Evolutionary conservation across 1,140 invertebrate species (phyloP).

Genomic region (Aphelenchoides avenae): DNA sequence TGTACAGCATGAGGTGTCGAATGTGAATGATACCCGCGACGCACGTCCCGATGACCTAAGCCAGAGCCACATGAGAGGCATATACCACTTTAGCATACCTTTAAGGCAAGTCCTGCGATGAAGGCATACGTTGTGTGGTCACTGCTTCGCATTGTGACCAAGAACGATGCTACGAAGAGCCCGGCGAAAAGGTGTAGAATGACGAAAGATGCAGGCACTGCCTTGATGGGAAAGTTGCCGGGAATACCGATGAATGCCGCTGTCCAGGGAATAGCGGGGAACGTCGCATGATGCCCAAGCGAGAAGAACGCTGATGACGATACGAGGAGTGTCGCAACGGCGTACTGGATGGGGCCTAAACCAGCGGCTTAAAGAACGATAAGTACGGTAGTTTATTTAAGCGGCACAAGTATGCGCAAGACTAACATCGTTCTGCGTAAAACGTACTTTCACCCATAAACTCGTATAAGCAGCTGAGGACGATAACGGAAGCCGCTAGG

Average conservation of each 20-base stretch:
- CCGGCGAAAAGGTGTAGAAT: slow-evolving; percentile 30
- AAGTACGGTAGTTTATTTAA: slow-evolving; percentile 1
- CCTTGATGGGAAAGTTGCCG: slow-evolving; percentile 31
- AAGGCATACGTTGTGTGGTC: slow-evolving; percentile 7
- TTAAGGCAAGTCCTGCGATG: background rate
- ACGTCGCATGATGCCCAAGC: slow-evolving; percentile 31
- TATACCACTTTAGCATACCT: slow-evolving; percentile 3
- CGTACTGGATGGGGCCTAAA: slow-evolving; percentile 1
- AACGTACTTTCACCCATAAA: slow-evolving; percentile 8
- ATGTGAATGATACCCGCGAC: slow-evolving; percentile 22
- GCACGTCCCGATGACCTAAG: slow-evolving; percentile 17
- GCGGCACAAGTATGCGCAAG: background rate
- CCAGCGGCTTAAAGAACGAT: slow-evolving; percentile 3
- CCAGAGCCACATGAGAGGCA: slow-evolving; percentile 1
- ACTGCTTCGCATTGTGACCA: slow-evolving; percentile 1
- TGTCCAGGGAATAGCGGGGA: slow-evolving; percentile 35
- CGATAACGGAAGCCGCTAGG: too few relatives aligned
- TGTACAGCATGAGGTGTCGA: slow-evolving; percentile 38
- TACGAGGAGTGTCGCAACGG: background rate
- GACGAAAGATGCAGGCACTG: slow-evolving; percentile 19
- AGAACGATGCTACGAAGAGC: slow-evolving; percentile 15
- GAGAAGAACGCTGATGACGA: slow-evolving; percentile 16
- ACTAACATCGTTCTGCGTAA: background rate
- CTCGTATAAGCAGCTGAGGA: background rate
- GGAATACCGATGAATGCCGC: slow-evolving; percentile 37